A percentile compares a stretch with the other conserved stretches of the same genome.
Conservation (phyloP, 2,113 vertebrate species). For the Python bivittatus region DNA sequence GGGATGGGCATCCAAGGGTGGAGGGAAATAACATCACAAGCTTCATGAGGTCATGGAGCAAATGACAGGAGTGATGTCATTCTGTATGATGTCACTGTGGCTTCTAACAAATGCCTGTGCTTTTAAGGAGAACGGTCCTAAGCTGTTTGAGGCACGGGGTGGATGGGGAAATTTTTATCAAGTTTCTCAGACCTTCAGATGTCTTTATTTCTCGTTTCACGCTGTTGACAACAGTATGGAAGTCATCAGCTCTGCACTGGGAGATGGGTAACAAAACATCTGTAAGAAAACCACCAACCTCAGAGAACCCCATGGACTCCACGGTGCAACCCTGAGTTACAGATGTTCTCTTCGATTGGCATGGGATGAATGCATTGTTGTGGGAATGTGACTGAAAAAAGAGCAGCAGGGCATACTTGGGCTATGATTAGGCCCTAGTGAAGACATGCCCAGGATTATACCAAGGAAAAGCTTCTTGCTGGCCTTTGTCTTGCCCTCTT, state of each 20-base stretch:
- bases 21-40: neutral
- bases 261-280: too few relatives aligned
- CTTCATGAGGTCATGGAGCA: neutral
- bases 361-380: neutral
- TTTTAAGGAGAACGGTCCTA: neutral
- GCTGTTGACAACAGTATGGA: neutral
- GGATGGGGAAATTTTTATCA: neutral
- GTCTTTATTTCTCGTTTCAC: neutral
- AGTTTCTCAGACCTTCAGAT: neutral
- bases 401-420: neutral
- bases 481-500: neutral
- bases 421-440: neutral
- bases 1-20: too few relatives aligned
- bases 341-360: too few relatives aligned
- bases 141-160: neutral
- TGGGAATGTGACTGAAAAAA: neutral
- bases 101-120: neutral
- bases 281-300: too few relatives aligned
- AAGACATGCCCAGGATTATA: fast-evolving
- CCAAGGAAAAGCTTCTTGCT: neutral
- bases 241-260: neutral
- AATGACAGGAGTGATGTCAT: neutral
- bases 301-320: too few relatives aligned
- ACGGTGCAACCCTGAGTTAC: too few relatives aligned
- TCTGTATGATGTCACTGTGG: neutral